Evolutionary conservation across 2,888 invertebrate genomes (phyloP), one percentile per base, ranked within the genome.

Genomic region (Chalcis sispes): DNA sequence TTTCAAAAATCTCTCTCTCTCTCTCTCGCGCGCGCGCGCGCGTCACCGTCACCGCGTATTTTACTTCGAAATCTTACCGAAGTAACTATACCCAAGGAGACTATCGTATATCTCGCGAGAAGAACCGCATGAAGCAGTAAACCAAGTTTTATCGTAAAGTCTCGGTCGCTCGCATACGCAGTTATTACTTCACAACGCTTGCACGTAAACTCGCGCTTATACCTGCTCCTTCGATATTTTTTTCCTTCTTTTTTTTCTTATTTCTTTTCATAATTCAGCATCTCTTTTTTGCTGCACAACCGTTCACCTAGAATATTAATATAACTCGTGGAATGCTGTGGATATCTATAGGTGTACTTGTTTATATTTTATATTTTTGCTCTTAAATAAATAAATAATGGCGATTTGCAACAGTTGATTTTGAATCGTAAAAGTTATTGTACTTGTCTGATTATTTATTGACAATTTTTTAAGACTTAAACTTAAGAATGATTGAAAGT

Each of bases 131-230:
- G 74, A 54, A 78, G 81, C 69, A 81, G 81, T 83, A 83, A 83
- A 83, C 78, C 81, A 83, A 83, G 81, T 83, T 83, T 82, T 79
- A 80, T 81, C 81, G 79, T 83, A 81, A 82, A 83, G 80, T 81
- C 80, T n/a, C n/a, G n/a, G n/a, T n/a, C n/a, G n/a, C n/a, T n/a
- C n/a, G n/a, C n/a, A n/a, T n/a, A 72, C 77, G 72, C 67, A 70
- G 75, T 75, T 75, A 75, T 72, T 52, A 64, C 74, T 59, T 70
- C 32, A 61, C 46, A 52, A 70, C 40, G 56, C 32, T 42, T 27
- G 27, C 29, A 50, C 50, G 48, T 36, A 54, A 27, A 46, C 54
- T n/a, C n/a, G n/a, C n/a, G n/a, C 67, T 18, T 32, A 42, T 61
- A 40, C 42, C 36, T 36, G 36, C 67, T 59, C 64, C 64, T 69